Conservation (phyloP, 2,888 invertebrate species). For the Catotricha subobsoleta region DNA sequence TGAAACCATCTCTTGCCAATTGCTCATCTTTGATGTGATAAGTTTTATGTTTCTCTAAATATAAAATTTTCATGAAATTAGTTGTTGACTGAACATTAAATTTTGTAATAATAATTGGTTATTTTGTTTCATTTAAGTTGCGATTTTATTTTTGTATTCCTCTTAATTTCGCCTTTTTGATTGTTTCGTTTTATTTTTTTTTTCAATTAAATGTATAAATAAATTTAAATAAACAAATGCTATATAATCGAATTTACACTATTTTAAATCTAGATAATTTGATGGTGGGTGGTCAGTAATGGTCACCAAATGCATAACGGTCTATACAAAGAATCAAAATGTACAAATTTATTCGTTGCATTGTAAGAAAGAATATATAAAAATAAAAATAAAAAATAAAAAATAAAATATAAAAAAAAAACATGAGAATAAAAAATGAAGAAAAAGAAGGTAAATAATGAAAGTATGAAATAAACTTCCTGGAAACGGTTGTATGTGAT, state of each 20-base stretch:
- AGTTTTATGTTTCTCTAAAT: constrained; percentile 78
- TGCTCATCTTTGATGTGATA: constrained; percentile 97
- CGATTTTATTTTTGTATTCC: not conserved
- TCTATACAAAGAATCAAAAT: no score
- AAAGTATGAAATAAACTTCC: not conserved
- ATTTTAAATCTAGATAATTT: no score
- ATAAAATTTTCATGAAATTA: not conserved
- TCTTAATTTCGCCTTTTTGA: not conserved
- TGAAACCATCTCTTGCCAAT: constrained; percentile 87
- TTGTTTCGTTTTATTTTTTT: not conserved
- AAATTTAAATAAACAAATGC: no score
- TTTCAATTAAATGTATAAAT: no score
- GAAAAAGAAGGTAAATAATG: not conserved
- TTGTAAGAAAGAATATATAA: not conserved
- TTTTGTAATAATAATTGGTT: not conserved
- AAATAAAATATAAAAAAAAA: not conserved
- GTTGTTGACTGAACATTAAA: not conserved
- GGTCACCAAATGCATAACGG: no score
- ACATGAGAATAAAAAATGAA: not conserved
- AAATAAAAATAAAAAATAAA: not conserved
- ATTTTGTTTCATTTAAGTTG: not conserved
- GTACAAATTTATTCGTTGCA: no score
- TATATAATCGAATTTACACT: no score
- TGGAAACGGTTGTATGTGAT: not conserved
- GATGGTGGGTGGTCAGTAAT: no score